Evolutionary conservation across 2,888 invertebrate species (phyloP), one percentile per base, ranked within the genome.

Genomic region (Phasia obesa): DNA sequence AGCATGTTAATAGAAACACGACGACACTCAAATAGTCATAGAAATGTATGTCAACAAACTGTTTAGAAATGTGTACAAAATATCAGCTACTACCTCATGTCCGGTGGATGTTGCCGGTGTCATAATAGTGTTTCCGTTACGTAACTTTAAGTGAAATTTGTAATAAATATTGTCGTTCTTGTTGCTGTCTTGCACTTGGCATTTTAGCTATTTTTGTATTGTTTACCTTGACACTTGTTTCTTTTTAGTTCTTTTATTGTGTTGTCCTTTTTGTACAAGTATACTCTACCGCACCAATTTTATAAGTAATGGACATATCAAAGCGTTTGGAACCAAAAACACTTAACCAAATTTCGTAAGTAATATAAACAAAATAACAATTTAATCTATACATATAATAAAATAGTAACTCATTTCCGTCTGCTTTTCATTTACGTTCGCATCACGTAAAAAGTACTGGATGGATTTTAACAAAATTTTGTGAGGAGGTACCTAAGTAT

Each of bases 101-200:
- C 74, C 53, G 47, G 11, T 65, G 75, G 75, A 79, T 55, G 70
- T 75, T 49, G 31, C 74, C 71, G 67, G 65, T 79, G 79, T 67
- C 79, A 83, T 79, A 83, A 75, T 60, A 60, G 75, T 71, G 60
- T 71, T 75, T 83, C 82, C 82, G 59, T 67, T 75, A 77, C 55
- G 42, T 49, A 73, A 49, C 51, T 55, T 70, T 71, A 62, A 78
- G 74, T 65, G 65, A 38, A 53, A 64, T 57, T 57, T 38, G 55
- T 47, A 42, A 23, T 62, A 17, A 2, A 1, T 31, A 13, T 57
- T 65, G 19, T 47, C 59, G 44, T 19, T 62, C n/a, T 69, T 62
- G 2, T 65, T 42, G n/a, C 6, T 55, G 21, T 47, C 35, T 44
- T 64, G 31, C 7, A 31, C 53, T 42, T 44, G 15, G 19, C 19